phyloP scores from a whole-genome alignment of 1,140 invertebrate species.

The Bombus balteatus region DNA sequence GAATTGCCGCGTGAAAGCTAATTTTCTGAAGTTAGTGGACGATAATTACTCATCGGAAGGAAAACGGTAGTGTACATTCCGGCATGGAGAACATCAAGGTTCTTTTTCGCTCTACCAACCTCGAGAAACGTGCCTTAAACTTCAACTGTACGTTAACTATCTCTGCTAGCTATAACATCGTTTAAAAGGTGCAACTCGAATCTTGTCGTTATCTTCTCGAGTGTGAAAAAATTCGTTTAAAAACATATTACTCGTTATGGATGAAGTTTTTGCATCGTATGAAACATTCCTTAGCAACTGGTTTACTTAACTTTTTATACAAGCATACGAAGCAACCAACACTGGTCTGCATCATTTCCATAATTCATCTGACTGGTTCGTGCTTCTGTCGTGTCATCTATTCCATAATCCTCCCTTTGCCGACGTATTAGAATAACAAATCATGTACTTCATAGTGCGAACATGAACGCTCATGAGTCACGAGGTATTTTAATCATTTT shows the following conservation, averaged over 20 bases:
- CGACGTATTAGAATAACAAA: conserved; percentile 11
- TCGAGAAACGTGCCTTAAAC: background rate
- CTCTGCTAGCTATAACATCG: background rate
- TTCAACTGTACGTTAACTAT: background rate
- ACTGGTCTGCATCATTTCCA: conserved; percentile 9
- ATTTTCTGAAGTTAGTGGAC: conserved; percentile 54
- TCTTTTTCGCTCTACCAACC: background rate
- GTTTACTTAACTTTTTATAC: background rate
- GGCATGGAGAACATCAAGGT: background rate
- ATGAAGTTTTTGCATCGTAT: background rate
- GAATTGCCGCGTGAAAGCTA: conserved; percentile 52
- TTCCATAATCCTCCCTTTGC: background rate
- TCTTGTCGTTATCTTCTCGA: background rate
- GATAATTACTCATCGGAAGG: conserved; percentile 42
- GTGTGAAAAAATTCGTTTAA: background rate
- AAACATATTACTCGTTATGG: no score
- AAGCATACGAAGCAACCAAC: background rate
- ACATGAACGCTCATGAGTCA: background rate
- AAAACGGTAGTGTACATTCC: conserved; percentile 34
- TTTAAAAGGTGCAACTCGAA: background rate
- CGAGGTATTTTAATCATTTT: background rate
- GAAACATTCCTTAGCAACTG: background rate
- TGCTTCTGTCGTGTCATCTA: conserved; percentile 5
- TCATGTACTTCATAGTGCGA: background rate
- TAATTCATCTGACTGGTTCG: background rate